phyloP scores from a whole-genome alignment of 2,113 vertebrate species.

The Periophthalmus modestus region DNA sequence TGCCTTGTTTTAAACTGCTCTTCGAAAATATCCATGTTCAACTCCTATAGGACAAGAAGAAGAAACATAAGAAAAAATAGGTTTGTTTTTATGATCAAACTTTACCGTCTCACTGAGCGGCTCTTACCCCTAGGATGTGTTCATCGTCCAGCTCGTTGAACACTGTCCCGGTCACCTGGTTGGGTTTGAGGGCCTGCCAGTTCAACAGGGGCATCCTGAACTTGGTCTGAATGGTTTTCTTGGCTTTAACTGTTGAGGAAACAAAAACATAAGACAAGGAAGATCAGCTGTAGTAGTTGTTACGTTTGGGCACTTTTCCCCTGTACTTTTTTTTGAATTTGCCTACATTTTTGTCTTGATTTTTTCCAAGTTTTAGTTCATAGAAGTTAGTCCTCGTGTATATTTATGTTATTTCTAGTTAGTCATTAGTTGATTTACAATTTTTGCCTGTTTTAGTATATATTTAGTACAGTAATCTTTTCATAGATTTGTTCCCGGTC shows the following conservation, averaged over 20 bases:
- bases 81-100: neutral
- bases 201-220: conserved; percentile 89
- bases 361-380: no score
- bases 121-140: conserved; percentile 85
- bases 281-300: neutral
- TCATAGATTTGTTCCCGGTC: no score
- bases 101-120: neutral
- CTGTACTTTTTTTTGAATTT: no score
- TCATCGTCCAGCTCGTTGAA: conserved; percentile 90
- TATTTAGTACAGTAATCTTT: no score
- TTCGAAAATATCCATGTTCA: conserved; percentile 94
- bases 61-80: neutral
- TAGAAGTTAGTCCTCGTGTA: no score
- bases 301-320: no score
- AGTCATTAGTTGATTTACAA: no score
- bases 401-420: no score
- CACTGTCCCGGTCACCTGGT: conserved; percentile 86
- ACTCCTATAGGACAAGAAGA: conserved; percentile 74
- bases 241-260: conserved; percentile 75
- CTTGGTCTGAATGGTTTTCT: conserved; percentile 89
- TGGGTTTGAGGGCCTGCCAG: conserved; percentile 90
- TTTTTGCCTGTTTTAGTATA: no score
- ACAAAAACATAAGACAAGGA: neutral
- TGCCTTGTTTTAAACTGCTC: conserved; percentile 93
- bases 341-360: no score